Base-by-base conservation (phyloP, 1,140 invertebrate species). In the Microvelia longipes region DNA sequence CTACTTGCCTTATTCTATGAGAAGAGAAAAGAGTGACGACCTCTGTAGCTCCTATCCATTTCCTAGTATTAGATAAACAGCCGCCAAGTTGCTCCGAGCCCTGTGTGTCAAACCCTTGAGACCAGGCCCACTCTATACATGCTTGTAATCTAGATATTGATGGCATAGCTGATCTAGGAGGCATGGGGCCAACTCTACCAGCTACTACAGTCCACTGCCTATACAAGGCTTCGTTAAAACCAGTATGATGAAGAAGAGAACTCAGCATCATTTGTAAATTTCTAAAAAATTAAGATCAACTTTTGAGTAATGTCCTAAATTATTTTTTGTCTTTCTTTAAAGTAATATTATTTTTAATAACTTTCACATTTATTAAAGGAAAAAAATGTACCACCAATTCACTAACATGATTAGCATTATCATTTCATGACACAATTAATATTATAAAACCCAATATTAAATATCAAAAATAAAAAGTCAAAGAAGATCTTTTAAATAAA, bases 31-130 rank as follows among this genome's bases (percentile, higher is more conserved):
- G 81, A 2, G 90, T 91, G 13, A 90, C 86, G 24, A 92, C 88
- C 81, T 93, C 91, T 11, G 90, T 92, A 24, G 92, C 91, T 26
- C 93, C 93, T 74, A 96, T 95, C 92, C 93, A 96, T 80, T 95
- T 95, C 68, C 89, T 82, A 0, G 92, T 94, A 77, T 93, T 92
- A 69, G 87, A 85, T 19, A 94, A 78, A 73, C 87, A 87, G 24
- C 87, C 88, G 27, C 89, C 91, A 1, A 94, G 79, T 78, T 94
- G 92, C 75, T 93, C 90, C 67, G 88, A 88, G 50, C 93, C 93
- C 82, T 88, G 79, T 64, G 86, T 82, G 81, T 96, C 92, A 80
- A 94, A 94, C 27, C 92, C 92, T 74, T 88, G 85, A n/a, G 85
- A 80, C 93, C 93, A 96, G 0, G 92, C 92, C 74, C 85, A 83